A percentile compares a stretch with the other conserved stretches of the same genome.
Evolutionary conservation across 2,797 vertebrate species (phyloP).

Genomic region (Eulemur rubriventer): DNA sequence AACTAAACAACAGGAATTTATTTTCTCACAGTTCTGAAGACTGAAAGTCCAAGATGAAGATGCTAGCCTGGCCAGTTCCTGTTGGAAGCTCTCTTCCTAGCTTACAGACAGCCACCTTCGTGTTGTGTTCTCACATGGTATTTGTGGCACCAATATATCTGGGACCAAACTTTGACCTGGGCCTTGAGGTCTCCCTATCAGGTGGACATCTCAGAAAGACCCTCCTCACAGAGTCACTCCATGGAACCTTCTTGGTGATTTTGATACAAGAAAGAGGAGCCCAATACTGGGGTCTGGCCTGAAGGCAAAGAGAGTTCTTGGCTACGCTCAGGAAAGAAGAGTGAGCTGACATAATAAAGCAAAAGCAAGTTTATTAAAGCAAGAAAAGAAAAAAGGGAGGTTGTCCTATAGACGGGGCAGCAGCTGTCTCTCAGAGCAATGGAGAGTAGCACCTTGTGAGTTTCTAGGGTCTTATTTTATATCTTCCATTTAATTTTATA

Average conservation of each 20-base stretch:
- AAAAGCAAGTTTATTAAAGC: background rate
- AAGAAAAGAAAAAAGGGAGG: background rate
- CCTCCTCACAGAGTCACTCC: conserved; percentile 92
- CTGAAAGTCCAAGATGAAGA: background rate
- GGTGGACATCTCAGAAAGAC: conserved; percentile 92
- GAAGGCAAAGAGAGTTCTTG: background rate
- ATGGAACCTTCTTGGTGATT: conserved; percentile 91
- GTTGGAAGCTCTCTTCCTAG: background rate
- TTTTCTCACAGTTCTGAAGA: background rate
- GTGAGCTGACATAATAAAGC: background rate
- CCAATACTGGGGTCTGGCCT: background rate
- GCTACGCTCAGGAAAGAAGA: background rate
- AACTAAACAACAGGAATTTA: background rate
- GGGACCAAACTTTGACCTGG: conserved; percentile 94
- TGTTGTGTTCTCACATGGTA: background rate
- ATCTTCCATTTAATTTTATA: background rate
- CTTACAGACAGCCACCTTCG: background rate
- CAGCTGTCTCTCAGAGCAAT: background rate
- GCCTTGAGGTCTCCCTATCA: conserved; percentile 93
- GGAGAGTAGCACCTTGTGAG: background rate
- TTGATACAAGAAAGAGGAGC: conserved; percentile 90
- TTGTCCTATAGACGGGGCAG: background rate
- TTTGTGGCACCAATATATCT: conserved; percentile 94
- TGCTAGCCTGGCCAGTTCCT: background rate
- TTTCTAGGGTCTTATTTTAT: background rate